Base-by-base conservation (phyloP, 2,888 invertebrate genomes). In the Achlya flavicornis region DNA sequence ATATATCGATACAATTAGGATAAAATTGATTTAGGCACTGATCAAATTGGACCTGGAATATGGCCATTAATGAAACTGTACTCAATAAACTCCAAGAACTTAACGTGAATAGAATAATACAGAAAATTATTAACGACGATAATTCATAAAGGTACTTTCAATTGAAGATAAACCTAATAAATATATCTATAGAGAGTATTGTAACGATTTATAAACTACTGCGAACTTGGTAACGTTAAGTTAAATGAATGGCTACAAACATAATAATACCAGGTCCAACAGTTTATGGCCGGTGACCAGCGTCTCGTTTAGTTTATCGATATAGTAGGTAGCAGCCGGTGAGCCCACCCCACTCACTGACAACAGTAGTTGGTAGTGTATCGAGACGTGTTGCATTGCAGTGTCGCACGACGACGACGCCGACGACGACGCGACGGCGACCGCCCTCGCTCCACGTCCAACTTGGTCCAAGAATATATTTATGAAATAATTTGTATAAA, bases 401-500 rank as follows among this genome's bases (percentile, higher is more conserved):
- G 61, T 64, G 69, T 69, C 68, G 66, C 69, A 67, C 80, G n/a
- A n/a, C n/a, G n/a, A n/a, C 77, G 82, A 70, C 38, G 38, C 1
- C 38, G 38, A 12, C 41, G 12, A 8, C 38, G 74, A 71, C 35
- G 5, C 72, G 76, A 67, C 71, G 70, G 64, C 75, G 61, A 59
- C 53, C 71, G 71, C 66, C 75, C 67, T 74, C 75, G 74, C 79
- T 72, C 81, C 79, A 70, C 81, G 70, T 74, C 74, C 86, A 80
- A 87, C 89, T 87, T 85, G 84, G 88, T 89, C 90, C 87, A 84
- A 87, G 87, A 87, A 87, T 90, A 89, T 86, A 86, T 82, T 86
- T 90, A 89, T 82, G 88, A 90, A 91, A 88, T 89, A 90, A 89
- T 92, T 91, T 91, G 88, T 92, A 92, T 91, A 91, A 92, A 92